phyloP scores from a whole-genome alignment of 2,888 invertebrate species.

The Beris morrisii region DNA sequence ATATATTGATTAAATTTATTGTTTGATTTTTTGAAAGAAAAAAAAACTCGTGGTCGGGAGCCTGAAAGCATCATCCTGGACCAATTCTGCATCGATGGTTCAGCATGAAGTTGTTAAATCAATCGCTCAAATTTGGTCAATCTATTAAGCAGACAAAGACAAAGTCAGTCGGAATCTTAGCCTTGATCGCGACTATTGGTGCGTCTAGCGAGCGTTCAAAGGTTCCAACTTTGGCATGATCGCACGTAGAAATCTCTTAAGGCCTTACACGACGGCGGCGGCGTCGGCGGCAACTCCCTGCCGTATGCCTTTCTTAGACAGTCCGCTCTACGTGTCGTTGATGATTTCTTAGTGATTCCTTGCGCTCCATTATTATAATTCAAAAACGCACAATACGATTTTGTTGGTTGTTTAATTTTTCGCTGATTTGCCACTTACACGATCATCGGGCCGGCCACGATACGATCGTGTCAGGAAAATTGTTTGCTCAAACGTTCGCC shows the following conservation, averaged over 20 bases:
- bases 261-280: constrained; percentile 16
- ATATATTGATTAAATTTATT: too few relatives aligned
- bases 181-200: too few relatives aligned
- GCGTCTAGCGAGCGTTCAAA: not conserved
- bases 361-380: not conserved
- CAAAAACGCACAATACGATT: not conserved
- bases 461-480: not conserved
- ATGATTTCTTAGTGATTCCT: constrained; percentile 37
- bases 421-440: not conserved
- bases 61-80: too few relatives aligned
- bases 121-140: too few relatives aligned
- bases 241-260: constrained; percentile 30
- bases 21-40: too few relatives aligned
- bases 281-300: constrained; percentile 8
- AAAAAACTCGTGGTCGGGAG: too few relatives aligned
- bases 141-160: too few relatives aligned
- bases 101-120: too few relatives aligned
- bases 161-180: too few relatives aligned
- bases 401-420: not conserved
- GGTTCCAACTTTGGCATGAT: constrained; percentile 12
- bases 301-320: not conserved
- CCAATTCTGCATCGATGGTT: too few relatives aligned
- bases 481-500: constrained; percentile 8
- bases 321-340: constrained; percentile 37
- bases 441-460: not conserved